Evolutionary conservation across 2,797 vertebrate genomes (phyloP), one percentile per base, ranked within the genome.

Genomic region (Eulemur rubriventer): DNA sequence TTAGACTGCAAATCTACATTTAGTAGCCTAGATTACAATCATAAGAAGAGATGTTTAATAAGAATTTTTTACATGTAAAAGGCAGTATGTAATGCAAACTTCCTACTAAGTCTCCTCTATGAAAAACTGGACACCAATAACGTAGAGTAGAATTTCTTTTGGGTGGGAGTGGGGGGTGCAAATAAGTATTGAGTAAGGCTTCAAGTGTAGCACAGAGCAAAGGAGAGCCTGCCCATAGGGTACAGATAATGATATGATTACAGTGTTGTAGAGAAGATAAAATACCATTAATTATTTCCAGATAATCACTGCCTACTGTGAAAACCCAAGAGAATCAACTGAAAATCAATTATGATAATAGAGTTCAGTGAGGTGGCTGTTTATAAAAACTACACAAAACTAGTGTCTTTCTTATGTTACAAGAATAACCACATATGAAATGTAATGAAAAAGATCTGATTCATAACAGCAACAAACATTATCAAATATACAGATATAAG

Each of bases 261-360:
- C 7, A 83, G 3, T 18, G n/a, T 57, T 46, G 22, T 57, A 57
- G 16, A 89, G 72, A 81, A 92, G 30, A 84, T 55, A 84, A 96
- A 70, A 76, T 63, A n/a, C 48, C 84, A 85, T 81, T 95, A 90
- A 87, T 72, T 94, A 76, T 81, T 96, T 86, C 35, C 57, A 88
- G 38, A 85, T 82, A 92, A 89, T 89, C 67, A 61, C 41, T 70
- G 38, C 46, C 52, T 86, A 85, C 24, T 43, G 30, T 70, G 63
- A 94, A 83, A 70, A 69, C 24, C 7, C 17, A 59, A 91, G 55
- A 90, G 33, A 87, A 35, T 82, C 22, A 82, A 72, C 4, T 50
- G 41, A 86, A 89, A 89, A 92, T 63, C 38, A 65, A 92, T 63
- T 86, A 35, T 38, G 59, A 86, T 84, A 55, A 84, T 84, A 80